Evolutionary conservation across 2,113 vertebrate species (phyloP).

Genomic region (Pluvialis apricaria): DNA sequence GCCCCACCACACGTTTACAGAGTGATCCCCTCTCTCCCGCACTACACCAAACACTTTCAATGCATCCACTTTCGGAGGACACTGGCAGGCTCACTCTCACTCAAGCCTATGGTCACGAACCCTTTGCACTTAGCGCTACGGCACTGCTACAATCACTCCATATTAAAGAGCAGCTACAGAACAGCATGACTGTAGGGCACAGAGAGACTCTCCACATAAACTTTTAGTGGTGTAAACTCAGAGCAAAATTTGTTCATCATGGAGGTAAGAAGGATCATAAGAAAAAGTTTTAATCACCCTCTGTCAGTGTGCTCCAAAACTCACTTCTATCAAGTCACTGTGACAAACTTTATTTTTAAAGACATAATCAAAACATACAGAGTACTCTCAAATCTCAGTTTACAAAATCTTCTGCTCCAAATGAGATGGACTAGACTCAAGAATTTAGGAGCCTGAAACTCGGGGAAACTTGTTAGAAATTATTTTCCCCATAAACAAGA

Average conservation of each 20-base stretch:
- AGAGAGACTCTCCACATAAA: neutral
- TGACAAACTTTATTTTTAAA: neutral
- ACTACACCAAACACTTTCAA: neutral
- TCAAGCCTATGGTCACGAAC: neutral
- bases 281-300: neutral
- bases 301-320: neutral
- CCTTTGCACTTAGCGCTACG: neutral
- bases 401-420: neutral
- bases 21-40: neutral
- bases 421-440: neutral
- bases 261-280: neutral
- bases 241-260: neutral
- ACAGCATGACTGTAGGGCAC: neutral
- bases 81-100: neutral
- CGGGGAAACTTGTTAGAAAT: neutral
- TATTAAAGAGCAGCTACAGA: neutral
- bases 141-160: neutral
- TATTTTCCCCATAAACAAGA: constrained; percentile 6
- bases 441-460: neutral
- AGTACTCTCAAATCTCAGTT: neutral
- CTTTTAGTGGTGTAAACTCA: neutral
- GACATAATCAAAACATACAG: neutral
- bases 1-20: accelerated
- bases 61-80: neutral
- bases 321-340: neutral